Percentiles rank a stretch among this genome's conserved stretches.
Evolutionary conservation across 1,140 invertebrate species (phyloP).

Genomic region (Zaprionus gabonicus): DNA sequence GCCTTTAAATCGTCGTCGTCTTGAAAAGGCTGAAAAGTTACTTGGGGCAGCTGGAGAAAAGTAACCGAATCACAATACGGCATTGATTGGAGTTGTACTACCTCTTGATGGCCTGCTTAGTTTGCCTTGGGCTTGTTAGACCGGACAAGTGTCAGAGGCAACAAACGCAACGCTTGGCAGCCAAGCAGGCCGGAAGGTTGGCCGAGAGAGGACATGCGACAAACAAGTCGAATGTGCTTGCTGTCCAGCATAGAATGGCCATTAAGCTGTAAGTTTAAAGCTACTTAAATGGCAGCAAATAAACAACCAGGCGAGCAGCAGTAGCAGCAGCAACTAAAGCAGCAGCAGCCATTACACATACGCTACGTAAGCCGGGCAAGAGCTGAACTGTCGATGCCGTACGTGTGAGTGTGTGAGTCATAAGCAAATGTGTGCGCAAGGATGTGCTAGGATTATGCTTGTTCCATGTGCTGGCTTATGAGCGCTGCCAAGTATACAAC

Average conservation of each 20-base stretch:
- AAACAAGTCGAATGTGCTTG: constrained; percentile 62
- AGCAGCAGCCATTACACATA: constrained; percentile 60
- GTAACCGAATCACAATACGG: background rate
- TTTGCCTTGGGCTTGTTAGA: constrained; percentile 41
- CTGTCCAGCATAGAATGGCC: constrained; percentile 69
- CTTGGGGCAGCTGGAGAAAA: background rate
- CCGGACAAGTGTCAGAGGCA: constrained; percentile 63
- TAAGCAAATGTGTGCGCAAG: constrained; percentile 76
- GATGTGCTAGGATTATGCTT: constrained; percentile 73
- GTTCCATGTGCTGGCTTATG: constrained; percentile 73
- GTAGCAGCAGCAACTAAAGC: constrained; percentile 5
- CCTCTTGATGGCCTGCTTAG: constrained; percentile 8
- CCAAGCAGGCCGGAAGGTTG: constrained; percentile 8
- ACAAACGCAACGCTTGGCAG: constrained; percentile 63
- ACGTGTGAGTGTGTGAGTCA: constrained; percentile 48
- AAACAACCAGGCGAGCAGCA: constrained; percentile 54
- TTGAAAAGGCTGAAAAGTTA: background rate
- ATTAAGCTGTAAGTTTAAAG: constrained; percentile 80
- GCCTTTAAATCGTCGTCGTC: background rate
- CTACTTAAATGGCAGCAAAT: constrained; percentile 79
- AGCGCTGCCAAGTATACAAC: constrained; percentile 72
- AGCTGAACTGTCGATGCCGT: constrained; percentile 64
- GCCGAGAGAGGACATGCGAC: constrained; percentile 11
- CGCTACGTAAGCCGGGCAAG: constrained; percentile 62
- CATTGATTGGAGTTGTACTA: background rate